A percentile compares a stretch with the other conserved stretches of the same genome.
Conservation (phyloP, 2,113 vertebrate species). For the Solea solea region DNA sequence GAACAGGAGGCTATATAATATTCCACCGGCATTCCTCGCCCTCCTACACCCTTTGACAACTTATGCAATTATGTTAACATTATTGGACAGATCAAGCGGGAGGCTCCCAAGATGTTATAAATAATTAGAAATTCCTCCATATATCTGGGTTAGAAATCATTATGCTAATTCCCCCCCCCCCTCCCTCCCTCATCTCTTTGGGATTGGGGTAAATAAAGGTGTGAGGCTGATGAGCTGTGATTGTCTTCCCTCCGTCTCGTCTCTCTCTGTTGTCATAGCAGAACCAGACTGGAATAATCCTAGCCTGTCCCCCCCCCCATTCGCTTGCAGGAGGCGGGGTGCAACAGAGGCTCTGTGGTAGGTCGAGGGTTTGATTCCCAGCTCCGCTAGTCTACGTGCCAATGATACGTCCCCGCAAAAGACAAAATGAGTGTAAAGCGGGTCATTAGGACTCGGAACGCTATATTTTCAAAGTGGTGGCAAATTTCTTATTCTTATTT, state of each 20-base stretch:
- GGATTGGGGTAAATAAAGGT: slow-evolving; percentile 85
- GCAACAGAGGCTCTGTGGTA: background rate
- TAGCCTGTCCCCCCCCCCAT: slow-evolving; percentile 68
- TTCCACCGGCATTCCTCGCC: slow-evolving; percentile 63
- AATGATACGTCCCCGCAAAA: too few species aligned
- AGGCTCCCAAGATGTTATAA: slow-evolving; percentile 85
- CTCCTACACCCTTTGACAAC: slow-evolving; percentile 76
- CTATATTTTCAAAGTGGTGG: background rate
- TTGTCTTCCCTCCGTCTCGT: slow-evolving; percentile 73
- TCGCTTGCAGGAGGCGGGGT: slow-evolving; percentile 56
- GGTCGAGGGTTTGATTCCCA: too few species aligned
- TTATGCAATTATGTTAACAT: slow-evolving; percentile 87
- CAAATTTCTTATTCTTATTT: slow-evolving; percentile 33
- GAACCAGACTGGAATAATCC: slow-evolving; percentile 77
- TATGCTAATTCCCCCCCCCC: slow-evolving; percentile 78
- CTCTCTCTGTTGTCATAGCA: slow-evolving; percentile 78
- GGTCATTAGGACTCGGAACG: slow-evolving; percentile 5
- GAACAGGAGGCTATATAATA: slow-evolving; percentile 62
- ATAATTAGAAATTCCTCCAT: slow-evolving; percentile 85
- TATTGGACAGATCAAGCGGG: slow-evolving; percentile 83
- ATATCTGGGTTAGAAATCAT: slow-evolving; percentile 86
- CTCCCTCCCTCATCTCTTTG: slow-evolving; percentile 72
- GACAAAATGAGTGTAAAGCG: slow-evolving; percentile 19
- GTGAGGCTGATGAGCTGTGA: slow-evolving; percentile 80
- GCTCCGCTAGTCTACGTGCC: too few species aligned